phyloP scores from a whole-genome alignment of 2,113 vertebrate genomes.

The Verasper variegatus region DNA sequence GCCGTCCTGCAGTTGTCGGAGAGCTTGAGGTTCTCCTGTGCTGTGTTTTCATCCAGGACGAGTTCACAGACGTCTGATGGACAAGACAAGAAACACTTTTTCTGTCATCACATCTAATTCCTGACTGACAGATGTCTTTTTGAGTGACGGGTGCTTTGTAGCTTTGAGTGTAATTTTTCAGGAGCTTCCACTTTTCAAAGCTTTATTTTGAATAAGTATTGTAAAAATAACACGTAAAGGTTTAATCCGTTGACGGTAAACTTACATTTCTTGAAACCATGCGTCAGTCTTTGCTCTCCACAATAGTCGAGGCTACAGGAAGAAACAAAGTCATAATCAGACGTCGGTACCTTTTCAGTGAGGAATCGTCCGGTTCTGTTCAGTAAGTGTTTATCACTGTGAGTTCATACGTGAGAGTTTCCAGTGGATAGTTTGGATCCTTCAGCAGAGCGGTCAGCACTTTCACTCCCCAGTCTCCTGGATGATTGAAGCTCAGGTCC shows the following conservation, averaged over 20 bases:
- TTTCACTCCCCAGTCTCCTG: not conserved
- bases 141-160: no score
- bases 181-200: no score
- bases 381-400: not conserved
- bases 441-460: not conserved
- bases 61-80: not conserved
- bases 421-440: not conserved
- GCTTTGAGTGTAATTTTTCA: no score
- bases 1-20: not conserved
- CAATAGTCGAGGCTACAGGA: not conserved
- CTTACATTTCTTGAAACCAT: slow-evolving; percentile 5
- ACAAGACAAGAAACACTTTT: not conserved
- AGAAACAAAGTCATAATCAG: not conserved
- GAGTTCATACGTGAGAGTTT: slow-evolving; percentile 2
- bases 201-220: no score
- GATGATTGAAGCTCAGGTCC: slow-evolving; percentile 10
- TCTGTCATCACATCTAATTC: no score
- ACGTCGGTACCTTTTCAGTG: not conserved
- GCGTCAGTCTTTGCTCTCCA: not conserved
- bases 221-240: no score
- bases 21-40: not conserved
- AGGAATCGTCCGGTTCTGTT: not conserved
- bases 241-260: no score
- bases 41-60: not conserved
- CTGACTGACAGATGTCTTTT: no score